phyloP scores from a whole-genome alignment of 2,113 vertebrate species.

The Columba janthina region DNA sequence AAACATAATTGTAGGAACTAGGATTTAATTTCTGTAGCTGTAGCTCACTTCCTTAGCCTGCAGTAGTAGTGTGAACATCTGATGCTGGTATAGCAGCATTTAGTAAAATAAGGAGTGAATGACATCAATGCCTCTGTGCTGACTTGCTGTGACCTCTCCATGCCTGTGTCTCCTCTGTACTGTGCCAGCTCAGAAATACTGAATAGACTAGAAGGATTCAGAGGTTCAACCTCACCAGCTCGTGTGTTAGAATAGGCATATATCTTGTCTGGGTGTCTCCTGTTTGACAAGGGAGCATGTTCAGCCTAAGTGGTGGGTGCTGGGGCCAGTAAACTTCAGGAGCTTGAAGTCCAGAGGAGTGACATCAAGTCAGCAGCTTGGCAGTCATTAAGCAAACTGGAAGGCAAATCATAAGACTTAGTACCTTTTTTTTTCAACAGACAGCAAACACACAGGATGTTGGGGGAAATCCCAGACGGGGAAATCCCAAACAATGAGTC shows the following conservation, averaged over 20 bases:
- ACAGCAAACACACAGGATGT: neutral
- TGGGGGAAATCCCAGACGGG: neutral
- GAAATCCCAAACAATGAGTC: neutral
- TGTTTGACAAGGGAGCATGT: neutral
- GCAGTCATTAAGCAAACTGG: neutral
- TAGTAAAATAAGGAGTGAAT: neutral
- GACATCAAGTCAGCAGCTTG: neutral
- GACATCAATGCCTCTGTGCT: neutral
- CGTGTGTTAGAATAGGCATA: neutral
- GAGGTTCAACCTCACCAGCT: neutral
- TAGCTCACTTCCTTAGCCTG: neutral
- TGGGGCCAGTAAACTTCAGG: neutral
- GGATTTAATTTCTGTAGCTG: neutral
- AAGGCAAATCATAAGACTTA: neutral
- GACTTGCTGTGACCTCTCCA: neutral
- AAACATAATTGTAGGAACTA: neutral
- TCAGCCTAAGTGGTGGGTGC: neutral
- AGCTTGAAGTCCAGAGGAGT: neutral
- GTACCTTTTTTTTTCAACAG: neutral
- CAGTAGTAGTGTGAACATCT: neutral
- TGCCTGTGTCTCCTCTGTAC: fast-evolving
- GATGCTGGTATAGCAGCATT: neutral
- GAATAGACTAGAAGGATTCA: neutral
- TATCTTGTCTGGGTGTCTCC: neutral
- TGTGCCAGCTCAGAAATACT: neutral